phyloP scores from a whole-genome alignment of 2,113 vertebrate species.

The Merops nubicus region DNA sequence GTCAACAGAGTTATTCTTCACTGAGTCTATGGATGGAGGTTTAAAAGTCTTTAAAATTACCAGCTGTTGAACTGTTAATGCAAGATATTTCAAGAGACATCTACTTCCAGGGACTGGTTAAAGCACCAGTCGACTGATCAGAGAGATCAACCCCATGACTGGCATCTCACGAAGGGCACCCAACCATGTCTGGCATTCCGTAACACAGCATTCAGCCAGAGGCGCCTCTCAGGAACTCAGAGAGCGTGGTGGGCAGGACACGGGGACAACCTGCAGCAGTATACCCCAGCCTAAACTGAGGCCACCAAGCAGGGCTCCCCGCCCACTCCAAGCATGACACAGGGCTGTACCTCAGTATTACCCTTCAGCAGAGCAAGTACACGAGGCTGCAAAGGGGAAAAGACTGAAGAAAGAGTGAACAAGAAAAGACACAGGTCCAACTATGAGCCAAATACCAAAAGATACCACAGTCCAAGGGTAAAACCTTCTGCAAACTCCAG shows the following conservation, averaged over 20 bases:
- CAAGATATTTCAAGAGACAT: background rate
- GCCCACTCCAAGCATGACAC: background rate
- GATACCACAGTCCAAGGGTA: background rate
- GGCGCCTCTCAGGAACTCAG: background rate
- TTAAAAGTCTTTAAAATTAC: background rate
- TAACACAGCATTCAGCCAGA: background rate
- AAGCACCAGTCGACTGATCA: background rate
- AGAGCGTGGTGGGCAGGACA: background rate
- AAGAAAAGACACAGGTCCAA: background rate
- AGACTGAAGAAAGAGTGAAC: background rate
- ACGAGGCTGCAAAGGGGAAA: background rate
- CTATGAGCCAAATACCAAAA: background rate
- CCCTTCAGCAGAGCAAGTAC: background rate
- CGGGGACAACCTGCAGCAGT: background rate
- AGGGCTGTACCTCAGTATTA: background rate
- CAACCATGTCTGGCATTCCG: background rate
- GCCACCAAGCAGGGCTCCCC: background rate
- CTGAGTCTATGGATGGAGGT: background rate
- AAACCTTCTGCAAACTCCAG: background rate
- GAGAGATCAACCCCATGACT: fast-evolving
- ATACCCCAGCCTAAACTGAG: background rate
- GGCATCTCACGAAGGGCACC: background rate
- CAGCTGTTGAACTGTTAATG: background rate
- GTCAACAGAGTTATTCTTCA: background rate
- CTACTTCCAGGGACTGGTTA: background rate